Base-by-base conservation (phyloP, 2,888 invertebrate species). In the Eulithis testata region DNA sequence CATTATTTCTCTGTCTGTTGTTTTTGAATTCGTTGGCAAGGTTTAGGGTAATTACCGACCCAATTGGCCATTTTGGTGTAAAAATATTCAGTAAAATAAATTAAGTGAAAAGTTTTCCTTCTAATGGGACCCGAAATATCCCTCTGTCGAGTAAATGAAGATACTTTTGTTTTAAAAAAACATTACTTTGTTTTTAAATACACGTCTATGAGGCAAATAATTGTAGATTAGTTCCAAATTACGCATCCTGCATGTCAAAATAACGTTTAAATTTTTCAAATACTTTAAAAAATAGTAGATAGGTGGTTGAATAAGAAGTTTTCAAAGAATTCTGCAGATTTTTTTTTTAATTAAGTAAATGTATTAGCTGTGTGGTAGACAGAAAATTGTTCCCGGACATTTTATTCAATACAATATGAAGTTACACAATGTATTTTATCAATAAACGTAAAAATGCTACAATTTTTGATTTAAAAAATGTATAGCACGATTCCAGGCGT, bases 11-110 rank as follows among this genome's bases (percentile, higher is more conserved):
- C 31, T 63, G 54, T 63, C 66, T 79, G 75, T 78, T 79, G 75
- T 82, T 78, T 68, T 79, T 78, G 76, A 76, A 76, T 82, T 81
- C 71, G 60, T 68, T 66, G 65, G 72, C 70, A 66, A 49, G 75
- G 72, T 66, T 73, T 69, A 72, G 40, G 50, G 59, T 79, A 82
- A 81, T 84, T 80, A 78, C 74, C 63, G 66, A 69, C 67, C 72
- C 74, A 74, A 76, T 65, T 74, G 76, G 74, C 73, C 72, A 74
- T 78, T 80, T 61, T 65, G 65, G 62, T 68, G 69, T 72, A 76
- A 65, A 72, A 80, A 74, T 71, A 69, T 43, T 66, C 74, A 73
- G 66, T 62, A 44, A 75, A 76, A 75, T 76, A 78, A 81, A 80
- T 80, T 76, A 75, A 45, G 58, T 62, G 71, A 72, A 77, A 78